Evolutionary conservation across 2,888 invertebrate species (phyloP).

Genomic region (Drosophila conformis): DNA sequence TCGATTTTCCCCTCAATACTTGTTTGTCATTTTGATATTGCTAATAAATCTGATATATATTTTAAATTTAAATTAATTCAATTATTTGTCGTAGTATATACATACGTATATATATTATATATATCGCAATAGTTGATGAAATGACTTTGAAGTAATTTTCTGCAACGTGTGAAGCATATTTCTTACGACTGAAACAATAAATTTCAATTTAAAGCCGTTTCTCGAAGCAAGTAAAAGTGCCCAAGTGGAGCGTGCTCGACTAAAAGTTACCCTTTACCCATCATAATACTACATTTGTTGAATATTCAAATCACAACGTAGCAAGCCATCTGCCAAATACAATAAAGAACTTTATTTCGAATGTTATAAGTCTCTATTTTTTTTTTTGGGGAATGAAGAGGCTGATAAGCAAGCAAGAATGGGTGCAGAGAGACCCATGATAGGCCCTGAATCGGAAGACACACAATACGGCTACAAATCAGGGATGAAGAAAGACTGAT

Average conservation of each 20-base stretch:
- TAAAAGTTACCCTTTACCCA: not conserved
- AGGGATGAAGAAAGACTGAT: too few species aligned
- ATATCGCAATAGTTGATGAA: not conserved
- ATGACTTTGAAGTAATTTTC: not conserved
- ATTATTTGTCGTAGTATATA: not conserved
- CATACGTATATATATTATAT: too few species aligned
- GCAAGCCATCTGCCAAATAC: too few species aligned
- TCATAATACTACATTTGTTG: not conserved
- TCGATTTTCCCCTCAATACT: not conserved
- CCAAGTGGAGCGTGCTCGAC: not conserved
- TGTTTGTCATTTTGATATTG: not conserved
- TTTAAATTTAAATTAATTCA: not conserved
- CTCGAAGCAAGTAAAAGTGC: not conserved
- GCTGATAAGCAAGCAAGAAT: too few species aligned
- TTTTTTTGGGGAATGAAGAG: too few species aligned
- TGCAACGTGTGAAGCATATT: not conserved
- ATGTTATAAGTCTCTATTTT: too few species aligned
- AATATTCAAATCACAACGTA: not conserved
- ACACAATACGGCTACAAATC: too few species aligned
- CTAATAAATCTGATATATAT: not conserved
- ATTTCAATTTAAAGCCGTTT: not conserved
- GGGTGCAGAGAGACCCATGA: too few species aligned
- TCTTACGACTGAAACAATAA: not conserved
- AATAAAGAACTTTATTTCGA: too few species aligned
- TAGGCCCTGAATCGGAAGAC: too few species aligned